These are phyloP conservation scores for Aelia acuminata DNA, from an alignment of 2,888 invertebrate species.

Conservation along the genomic window DNA sequence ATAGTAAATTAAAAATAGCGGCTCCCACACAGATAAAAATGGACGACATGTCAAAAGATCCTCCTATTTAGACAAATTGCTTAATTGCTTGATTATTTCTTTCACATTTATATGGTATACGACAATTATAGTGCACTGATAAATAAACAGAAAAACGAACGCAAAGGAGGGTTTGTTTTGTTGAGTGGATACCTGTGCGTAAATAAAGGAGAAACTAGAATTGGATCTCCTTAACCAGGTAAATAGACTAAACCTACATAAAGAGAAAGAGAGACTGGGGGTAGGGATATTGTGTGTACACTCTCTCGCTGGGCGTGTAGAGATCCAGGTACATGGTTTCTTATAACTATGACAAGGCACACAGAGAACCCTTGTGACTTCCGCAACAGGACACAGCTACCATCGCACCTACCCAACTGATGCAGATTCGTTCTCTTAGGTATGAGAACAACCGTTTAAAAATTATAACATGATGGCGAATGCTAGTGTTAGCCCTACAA, in stretches of 20 bases:
- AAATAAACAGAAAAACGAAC: background rate
- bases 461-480: background rate
- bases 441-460: background rate
- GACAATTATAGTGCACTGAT: background rate
- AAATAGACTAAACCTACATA: constrained; percentile 40
- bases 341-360: constrained; percentile 40
- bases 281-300: background rate
- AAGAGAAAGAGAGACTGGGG: background rate
- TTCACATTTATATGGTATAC: background rate
- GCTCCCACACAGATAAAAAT: too few species aligned
- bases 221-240: constrained; percentile 34
- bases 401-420: background rate
- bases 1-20: too few species aligned
- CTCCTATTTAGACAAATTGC: too few species aligned
- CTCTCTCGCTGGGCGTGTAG: background rate
- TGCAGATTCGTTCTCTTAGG: background rate
- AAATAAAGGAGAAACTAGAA: constrained; percentile 11
- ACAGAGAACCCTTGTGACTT: background rate
- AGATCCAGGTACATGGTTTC: background rate
- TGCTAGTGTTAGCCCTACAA: background rate
- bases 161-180: constrained; percentile 2
- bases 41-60: too few species aligned
- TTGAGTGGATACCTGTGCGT: background rate
- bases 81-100: background rate
- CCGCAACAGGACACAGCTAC: background rate